These are phyloP conservation scores for Microtus ochrogaster DNA, from an alignment of 2,113 vertebrate species.

Conservation along the genomic window DNA sequence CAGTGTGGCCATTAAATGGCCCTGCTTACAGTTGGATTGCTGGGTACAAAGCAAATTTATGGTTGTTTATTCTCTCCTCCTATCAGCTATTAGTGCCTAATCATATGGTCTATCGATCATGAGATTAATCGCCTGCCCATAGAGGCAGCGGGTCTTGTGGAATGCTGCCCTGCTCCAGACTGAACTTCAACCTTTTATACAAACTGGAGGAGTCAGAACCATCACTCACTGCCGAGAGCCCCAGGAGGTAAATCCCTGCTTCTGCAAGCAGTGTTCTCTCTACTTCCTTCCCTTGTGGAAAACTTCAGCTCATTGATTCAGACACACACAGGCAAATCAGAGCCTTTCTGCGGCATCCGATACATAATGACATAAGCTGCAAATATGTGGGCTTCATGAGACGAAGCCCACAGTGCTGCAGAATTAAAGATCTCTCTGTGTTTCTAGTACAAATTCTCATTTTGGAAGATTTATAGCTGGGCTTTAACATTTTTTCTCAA, in stretches of 20 bases:
- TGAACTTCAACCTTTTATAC: conserved; percentile 90
- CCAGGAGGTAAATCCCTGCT: conserved; percentile 85
- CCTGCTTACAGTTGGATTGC: conserved; percentile 91
- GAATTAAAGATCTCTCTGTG: conserved; percentile 86
- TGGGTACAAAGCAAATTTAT: conserved; percentile 90
- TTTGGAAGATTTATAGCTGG: conserved; percentile 85
- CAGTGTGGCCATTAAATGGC: conserved; percentile 89
- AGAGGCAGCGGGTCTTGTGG: conserved; percentile 88
- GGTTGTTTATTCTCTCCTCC: conserved; percentile 90
- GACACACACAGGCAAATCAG: conserved; percentile 82
- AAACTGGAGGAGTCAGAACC: conserved; percentile 85
- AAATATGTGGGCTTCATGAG: conserved; percentile 85
- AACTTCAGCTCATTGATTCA: conserved; percentile 81
- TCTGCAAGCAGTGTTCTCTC: conserved; percentile 80
- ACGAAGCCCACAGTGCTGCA: conserved; percentile 83
- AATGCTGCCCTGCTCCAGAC: conserved; percentile 87
- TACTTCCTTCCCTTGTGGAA: conserved; percentile 82
- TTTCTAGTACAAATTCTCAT: conserved; percentile 86
- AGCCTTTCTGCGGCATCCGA: conserved; percentile 83
- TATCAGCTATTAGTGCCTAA: conserved; percentile 93
- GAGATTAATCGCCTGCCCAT: conserved; percentile 93
- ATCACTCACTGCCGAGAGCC: conserved; percentile 87
- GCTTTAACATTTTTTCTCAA: conserved; percentile 83
- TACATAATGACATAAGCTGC: conserved; percentile 86
- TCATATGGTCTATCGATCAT: conserved; percentile 94